phyloP scores from a whole-genome alignment of 2,888 invertebrate species.

The Isoperla grammatica region DNA sequence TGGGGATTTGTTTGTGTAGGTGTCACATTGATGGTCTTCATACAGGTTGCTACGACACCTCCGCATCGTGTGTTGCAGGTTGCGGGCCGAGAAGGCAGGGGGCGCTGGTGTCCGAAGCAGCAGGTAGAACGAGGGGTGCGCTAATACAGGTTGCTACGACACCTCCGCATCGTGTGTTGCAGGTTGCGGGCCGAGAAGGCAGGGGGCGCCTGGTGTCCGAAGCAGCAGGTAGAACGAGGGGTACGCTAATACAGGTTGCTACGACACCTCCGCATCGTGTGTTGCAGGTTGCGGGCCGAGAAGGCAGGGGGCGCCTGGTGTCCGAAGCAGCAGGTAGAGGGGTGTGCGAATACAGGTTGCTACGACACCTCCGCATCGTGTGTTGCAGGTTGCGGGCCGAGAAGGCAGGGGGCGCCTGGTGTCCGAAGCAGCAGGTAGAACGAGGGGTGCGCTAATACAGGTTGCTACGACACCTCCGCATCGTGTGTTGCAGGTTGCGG shows the following conservation, averaged over 20 bases:
- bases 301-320: conserved; percentile 73
- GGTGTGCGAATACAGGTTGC: no score
- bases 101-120: conserved; percentile 72
- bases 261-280: no score
- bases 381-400: conserved; percentile 63
- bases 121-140: no score
- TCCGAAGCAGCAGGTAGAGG: conserved; percentile 59
- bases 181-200: conserved; percentile 63
- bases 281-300: conserved; percentile 62
- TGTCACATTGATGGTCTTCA: no score
- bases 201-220: conserved; percentile 76
- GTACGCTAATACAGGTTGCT: no score
- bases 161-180: no score
- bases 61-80: no score
- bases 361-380: no score
- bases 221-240: conserved; percentile 56
- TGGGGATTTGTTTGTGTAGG: no score
- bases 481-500: conserved; percentile 56
- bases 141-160: no score
- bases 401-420: conserved; percentile 70
- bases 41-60: no score
- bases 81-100: conserved; percentile 61
- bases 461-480: no score
- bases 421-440: conserved; percentile 62
- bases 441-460: conserved; percentile 59